Evolutionary conservation across 2,113 vertebrate genomes (phyloP), one percentile per base, ranked within the genome.

Genomic region (Piliocolobus tephrosceles): DNA sequence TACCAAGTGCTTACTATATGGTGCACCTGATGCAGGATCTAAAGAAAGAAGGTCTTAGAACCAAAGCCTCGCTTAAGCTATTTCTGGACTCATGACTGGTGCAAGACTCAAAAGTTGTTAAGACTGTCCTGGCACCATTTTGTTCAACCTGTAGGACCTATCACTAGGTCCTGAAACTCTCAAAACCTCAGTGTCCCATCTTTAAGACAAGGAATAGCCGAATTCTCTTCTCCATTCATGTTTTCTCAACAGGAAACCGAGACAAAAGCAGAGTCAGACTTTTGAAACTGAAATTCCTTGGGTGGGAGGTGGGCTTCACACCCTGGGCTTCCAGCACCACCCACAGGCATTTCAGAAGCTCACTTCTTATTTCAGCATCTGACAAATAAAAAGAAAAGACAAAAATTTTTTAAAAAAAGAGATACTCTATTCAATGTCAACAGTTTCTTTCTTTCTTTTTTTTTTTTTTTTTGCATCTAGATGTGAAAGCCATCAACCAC

Each of bases 1-100:
- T 64, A 35, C 0, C 43, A 75, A 89, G 52, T 38, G 5, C 64
- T 64, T 16, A 2, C 1, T 25, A 1, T 52, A 25, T n/a, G 9
- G 30, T 9, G 8, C 14, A 12, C 18, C 1, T 0, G 57, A 38
- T 13, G 8, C 12, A 4, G 11, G 9, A 1, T 43, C 9, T 8
- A 4, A 38, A 79, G 25, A 35, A 45, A 32, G 55, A 35, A 22
- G 40, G 61, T 8, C 13, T 35, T 2, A 16, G 20, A n/a, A 6
- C 35, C 35, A 25, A 45, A 85, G 27, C 8, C 40, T 17, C 0
- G 25, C 12, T 30, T 6, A 8, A 1, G 7, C 25, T 11, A 0
- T 14, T 68, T 30, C 23, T 3, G 35, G 6, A 6, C 38, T 47
- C 20, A 0, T 1, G 23, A 16, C 47, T 52, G 4, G 4, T 68